A percentile compares a stretch with the other conserved stretches of the same genome.
Evolutionary conservation across 2,797 vertebrate species (phyloP).

Genomic region (Phrynocephalus guinanensis): DNA sequence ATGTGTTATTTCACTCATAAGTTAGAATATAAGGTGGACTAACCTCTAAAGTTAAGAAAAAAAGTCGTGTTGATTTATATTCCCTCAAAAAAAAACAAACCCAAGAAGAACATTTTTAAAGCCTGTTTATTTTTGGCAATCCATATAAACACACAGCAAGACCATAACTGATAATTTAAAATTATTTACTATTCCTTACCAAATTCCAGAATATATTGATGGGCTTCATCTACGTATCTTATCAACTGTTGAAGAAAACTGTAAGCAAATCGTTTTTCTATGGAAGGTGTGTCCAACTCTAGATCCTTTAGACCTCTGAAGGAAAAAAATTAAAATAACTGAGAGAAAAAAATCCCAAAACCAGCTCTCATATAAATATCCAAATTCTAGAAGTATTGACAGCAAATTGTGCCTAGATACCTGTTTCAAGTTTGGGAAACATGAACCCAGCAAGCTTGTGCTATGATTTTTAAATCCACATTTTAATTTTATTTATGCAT

Average conservation of each 20-base stretch:
- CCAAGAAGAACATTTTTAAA: not conserved
- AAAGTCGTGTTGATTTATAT: not conserved
- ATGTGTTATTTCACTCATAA: not conserved
- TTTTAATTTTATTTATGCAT: too few relatives aligned
- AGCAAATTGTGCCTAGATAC: not conserved
- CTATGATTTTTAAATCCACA: too few relatives aligned
- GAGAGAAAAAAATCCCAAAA: conserved; percentile 37
- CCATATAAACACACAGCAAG: accelerated
- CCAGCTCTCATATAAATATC: not conserved
- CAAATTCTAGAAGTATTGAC: not conserved
- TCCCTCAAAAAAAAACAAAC: not conserved
- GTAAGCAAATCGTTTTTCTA: conserved; percentile 96
- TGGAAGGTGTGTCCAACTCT: conserved; percentile 92
- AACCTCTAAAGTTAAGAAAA: not conserved
- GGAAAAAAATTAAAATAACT: conserved; percentile 3
- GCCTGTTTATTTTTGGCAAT: not conserved
- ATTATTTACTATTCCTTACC: conserved; percentile 76
- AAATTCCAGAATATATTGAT: conserved; percentile 92
- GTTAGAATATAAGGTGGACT: not conserved
- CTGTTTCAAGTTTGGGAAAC: not conserved
- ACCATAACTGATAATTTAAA: conserved; percentile 4
- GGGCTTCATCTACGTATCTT: conserved; percentile 92
- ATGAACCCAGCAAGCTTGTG: too few relatives aligned
- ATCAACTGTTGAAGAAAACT: conserved; percentile 95
- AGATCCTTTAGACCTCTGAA: conserved; percentile 89